Evolutionary conservation across 1,140 invertebrate genomes (phyloP).

Genomic region (Drosophila arizonae): DNA sequence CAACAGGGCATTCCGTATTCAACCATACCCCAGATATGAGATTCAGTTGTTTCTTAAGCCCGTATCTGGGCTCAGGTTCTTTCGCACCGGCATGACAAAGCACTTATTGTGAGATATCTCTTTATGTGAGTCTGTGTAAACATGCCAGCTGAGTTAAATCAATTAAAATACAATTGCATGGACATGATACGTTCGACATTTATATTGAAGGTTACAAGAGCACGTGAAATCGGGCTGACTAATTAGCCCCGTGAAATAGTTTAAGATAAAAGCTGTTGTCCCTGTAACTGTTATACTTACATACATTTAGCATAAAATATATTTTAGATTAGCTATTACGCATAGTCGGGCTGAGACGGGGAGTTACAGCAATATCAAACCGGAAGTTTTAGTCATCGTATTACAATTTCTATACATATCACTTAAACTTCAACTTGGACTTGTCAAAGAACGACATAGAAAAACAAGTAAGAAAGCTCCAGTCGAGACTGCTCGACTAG

Average conservation of each 20-base stretch:
- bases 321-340: background rate
- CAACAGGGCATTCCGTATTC: background rate
- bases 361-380: slow-evolving; percentile 12
- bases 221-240: slow-evolving; percentile 28
- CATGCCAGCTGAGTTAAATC: slow-evolving; percentile 11
- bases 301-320: background rate
- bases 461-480: too few relatives aligned
- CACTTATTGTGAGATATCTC: slow-evolving; percentile 16
- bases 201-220: slow-evolving; percentile 21
- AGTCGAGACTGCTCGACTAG: too few relatives aligned
- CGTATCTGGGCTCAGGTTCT: slow-evolving; percentile 21
- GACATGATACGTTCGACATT: slow-evolving; percentile 24
- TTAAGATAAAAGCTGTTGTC: slow-evolving; percentile 1
- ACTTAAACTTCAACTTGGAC: background rate
- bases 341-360: background rate
- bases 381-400: slow-evolving; percentile 14
- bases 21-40: background rate
- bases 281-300: slow-evolving; percentile 2
- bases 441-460: background rate
- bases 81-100: slow-evolving; percentile 41
- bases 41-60: slow-evolving; percentile 1
- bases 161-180: slow-evolving; percentile 34
- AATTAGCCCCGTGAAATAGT: slow-evolving; percentile 18
- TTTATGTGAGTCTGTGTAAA: slow-evolving; percentile 8
- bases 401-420: background rate